These are phyloP conservation scores for Spodoptera littoralis DNA, from an alignment of 2,888 invertebrate genomes.

Conservation along the genomic window DNA sequence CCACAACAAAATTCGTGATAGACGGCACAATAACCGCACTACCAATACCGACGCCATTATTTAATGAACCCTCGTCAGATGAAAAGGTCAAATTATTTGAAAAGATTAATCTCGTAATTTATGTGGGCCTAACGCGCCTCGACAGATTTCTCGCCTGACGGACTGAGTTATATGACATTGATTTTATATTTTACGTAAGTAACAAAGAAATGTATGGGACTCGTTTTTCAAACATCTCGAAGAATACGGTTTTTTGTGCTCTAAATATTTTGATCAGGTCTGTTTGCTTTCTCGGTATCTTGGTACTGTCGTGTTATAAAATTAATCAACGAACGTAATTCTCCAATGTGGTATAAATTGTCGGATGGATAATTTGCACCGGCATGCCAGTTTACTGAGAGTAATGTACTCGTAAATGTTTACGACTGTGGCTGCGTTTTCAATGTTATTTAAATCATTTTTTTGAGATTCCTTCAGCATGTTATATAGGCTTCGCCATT, in stretches of 20 bases:
- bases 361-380: constrained; percentile 75
- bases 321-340: constrained; percentile 60
- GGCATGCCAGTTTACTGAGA: constrained; percentile 76
- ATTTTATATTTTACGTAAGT: constrained; percentile 71
- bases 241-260: constrained; percentile 39
- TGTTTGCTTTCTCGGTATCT: constrained; percentile 43
- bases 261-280: constrained; percentile 66
- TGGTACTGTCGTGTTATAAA: constrained; percentile 39
- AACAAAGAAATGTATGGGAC: constrained; percentile 58
- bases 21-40: constrained; percentile 87
- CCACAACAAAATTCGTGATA: constrained; percentile 84
- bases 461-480: constrained; percentile 69
- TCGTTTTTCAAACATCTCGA: constrained; percentile 35
- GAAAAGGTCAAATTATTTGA: constrained; percentile 89
- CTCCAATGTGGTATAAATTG: constrained; percentile 64
- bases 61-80: constrained; percentile 89
- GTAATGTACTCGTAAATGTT: constrained; percentile 88
- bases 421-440: constrained; percentile 80
- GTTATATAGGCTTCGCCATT: constrained; percentile 65
- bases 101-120: constrained; percentile 88
- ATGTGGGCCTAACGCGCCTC: constrained; percentile 83
- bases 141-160: constrained; percentile 81
- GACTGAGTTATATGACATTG: constrained; percentile 78
- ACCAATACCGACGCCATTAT: constrained; percentile 86
- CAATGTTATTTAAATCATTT: constrained; percentile 81